Evolutionary conservation across 2,888 invertebrate genomes (phyloP).

Genomic region (Tetropium fuscum): DNA sequence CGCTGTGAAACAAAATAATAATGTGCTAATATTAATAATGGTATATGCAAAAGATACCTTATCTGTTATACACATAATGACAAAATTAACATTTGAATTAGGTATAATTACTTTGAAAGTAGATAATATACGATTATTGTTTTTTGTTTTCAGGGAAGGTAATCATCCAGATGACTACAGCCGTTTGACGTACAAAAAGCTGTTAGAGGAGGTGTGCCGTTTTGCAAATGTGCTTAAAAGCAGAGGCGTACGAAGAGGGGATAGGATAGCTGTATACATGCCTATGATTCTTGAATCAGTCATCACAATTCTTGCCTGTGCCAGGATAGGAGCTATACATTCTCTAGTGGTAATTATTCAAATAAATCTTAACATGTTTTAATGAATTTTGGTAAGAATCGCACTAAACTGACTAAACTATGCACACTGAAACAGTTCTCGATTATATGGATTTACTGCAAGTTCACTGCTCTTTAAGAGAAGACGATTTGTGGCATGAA

Average conservation of each 20-base stretch:
- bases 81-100: no score
- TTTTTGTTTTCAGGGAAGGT: constrained; percentile 86
- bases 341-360: constrained; percentile 90
- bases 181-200: constrained; percentile 87
- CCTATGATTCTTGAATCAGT: constrained; percentile 98
- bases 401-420: no score
- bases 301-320: constrained; percentile 94
- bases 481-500: no score
- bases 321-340: constrained; percentile 96
- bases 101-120: no score
- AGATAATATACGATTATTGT: neutral
- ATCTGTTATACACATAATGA: no score
- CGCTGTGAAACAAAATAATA: no score
- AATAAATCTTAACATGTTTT: no score
- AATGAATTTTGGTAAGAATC: no score
- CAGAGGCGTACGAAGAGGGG: constrained; percentile 87
- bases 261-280: constrained; percentile 97
- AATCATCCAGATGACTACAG: constrained; percentile 95
- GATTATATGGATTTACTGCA: no score
- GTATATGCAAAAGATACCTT: neutral
- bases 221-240: constrained; percentile 92
- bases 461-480: no score
- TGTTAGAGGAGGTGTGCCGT: constrained; percentile 89
- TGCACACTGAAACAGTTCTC: no score
- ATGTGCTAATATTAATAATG: no score